Percentiles rank a stretch among this genome's conserved stretches.
These are phyloP conservation scores for Lepilemur septentrionalis DNA, from an alignment of 2,797 vertebrate genomes.

Conservation along the genomic window DNA sequence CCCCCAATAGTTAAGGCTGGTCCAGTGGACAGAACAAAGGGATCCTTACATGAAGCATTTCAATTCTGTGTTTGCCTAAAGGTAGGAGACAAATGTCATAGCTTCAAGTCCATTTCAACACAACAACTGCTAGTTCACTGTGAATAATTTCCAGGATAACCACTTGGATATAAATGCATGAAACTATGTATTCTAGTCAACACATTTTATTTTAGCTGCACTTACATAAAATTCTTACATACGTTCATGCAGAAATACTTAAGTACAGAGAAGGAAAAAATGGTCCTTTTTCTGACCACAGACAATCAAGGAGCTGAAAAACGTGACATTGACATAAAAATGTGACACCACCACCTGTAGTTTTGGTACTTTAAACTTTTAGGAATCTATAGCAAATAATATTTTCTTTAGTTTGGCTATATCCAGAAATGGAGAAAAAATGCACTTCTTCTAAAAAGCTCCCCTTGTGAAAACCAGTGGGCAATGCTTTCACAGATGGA, in stretches of 20 bases:
- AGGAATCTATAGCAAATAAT: neutral
- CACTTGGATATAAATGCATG: neutral
- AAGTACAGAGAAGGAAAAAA: neutral
- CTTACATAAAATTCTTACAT: neutral
- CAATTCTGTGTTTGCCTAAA: neutral
- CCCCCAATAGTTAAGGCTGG: neutral
- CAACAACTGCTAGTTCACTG: neutral
- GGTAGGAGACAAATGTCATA: neutral
- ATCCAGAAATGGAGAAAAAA: neutral
- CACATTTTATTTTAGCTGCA: neutral
- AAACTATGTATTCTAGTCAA: neutral
- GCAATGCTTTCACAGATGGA: neutral
- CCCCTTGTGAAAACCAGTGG: neutral
- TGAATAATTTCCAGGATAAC: neutral
- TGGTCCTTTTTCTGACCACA: neutral
- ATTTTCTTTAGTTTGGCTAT: neutral
- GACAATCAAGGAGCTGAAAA: constrained; percentile 3
- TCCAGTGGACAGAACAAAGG: rapidly evolving
- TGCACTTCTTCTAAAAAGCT: neutral
- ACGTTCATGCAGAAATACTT: neutral
- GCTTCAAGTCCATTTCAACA: neutral
- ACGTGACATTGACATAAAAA: neutral
- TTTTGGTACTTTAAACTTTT: neutral
- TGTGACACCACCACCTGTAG: neutral
- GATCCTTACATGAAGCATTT: neutral